Base-by-base conservation (phyloP, 2,888 invertebrate genomes). In the Idaea dimidiata region DNA sequence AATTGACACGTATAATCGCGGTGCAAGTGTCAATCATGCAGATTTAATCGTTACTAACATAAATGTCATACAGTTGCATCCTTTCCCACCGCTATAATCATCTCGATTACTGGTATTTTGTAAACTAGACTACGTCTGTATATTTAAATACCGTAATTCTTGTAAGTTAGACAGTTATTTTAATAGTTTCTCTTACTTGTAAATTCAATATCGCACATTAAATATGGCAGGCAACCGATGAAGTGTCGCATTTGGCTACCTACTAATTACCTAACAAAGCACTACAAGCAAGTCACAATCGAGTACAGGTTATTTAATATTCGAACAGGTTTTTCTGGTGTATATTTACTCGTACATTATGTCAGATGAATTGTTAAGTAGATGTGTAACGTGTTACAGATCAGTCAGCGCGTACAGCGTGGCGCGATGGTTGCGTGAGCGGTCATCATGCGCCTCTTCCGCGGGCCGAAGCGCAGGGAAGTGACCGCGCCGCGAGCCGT, bases 381-480 rank as follows among this genome's bases (percentile, higher is more conserved):
- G 31, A 60, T 59, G 31, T 57, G 61, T 60, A 58, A 62, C 60
- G 62, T 66, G 17, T 43, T 64, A 57, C 62, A 18, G 57, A 69
- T 72, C 58, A 70, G 61, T 56, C 75, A 79, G 80, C 75, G 79
- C 81, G 79, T 79, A 80, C 81, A 79, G 83, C 81, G 83, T 82
- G 83, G 84, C 84, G 84, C 86, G 79, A 91, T 91, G 91, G 87
- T 82, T 84, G 87, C 84, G 88, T 91, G 85, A 89, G 80, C 85
- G 91, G 91, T 91, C 91, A 91, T 87, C 87, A 94, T 94, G 92
- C 93, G 94, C 88, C 90, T 94, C 88, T 94, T 94, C 88, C 94
- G 94, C 86, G 93, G 94, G 83, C 92, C 94, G 88, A 94, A 94
- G 85, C 94, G 94, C 88, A 94, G 94, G 88, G 94, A 94, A 88